These are phyloP conservation scores for Smittia aterrima DNA, from an alignment of 2,888 invertebrate species.

Conservation along the genomic window DNA sequence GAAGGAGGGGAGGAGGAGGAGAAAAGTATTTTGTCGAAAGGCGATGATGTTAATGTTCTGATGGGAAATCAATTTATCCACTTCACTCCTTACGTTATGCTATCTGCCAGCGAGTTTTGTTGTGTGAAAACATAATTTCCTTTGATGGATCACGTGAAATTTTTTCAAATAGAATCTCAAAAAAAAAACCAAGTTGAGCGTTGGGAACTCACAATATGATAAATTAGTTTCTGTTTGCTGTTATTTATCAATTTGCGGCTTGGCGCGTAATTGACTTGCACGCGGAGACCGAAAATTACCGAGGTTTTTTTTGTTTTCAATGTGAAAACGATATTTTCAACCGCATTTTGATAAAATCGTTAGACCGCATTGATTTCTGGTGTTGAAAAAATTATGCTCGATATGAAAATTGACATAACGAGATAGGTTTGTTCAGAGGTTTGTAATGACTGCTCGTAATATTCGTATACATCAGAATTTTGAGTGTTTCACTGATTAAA, in stretches of 20 bases:
- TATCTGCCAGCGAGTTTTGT: slow-evolving; percentile 8
- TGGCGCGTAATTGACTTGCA: background rate
- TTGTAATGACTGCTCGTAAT: too few relatives aligned
- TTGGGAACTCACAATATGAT: slow-evolving; percentile 1
- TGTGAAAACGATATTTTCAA: background rate
- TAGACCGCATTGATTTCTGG: slow-evolving; percentile 20
- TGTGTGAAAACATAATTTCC: slow-evolving; percentile 13
- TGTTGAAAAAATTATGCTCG: background rate
- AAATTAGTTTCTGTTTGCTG: slow-evolving; percentile 26
- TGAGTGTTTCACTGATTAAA: too few relatives aligned
- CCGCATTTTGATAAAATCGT: slow-evolving; percentile 27
- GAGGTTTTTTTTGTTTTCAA: background rate
- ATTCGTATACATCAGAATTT: too few relatives aligned
- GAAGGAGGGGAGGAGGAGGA: background rate
- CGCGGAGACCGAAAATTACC: slow-evolving; percentile 3
- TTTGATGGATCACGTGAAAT: background rate
- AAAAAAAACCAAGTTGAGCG: background rate
- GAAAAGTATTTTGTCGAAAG: background rate
- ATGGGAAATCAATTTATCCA: slow-evolving; percentile 17
- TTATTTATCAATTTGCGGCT: slow-evolving; percentile 15
- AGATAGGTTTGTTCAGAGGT: background rate
- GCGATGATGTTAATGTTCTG: background rate
- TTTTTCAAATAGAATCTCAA: background rate
- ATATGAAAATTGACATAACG: slow-evolving; percentile 22
- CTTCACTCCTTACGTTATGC: background rate